Conservation (phyloP, 2,113 vertebrate species). For the Psittacula cyanocephala region DNA sequence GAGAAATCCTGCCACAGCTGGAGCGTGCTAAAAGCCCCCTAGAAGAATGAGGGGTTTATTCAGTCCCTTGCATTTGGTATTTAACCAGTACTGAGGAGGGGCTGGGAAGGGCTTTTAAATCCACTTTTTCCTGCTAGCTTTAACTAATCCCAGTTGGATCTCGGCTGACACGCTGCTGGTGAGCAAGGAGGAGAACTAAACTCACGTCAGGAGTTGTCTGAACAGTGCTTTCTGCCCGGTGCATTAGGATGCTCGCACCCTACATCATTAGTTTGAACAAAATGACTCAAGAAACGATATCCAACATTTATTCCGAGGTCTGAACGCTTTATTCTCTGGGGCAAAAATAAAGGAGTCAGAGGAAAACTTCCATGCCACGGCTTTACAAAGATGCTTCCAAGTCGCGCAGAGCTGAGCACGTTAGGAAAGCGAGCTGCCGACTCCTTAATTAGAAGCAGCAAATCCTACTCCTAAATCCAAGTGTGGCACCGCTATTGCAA, state of each 20-base stretch:
- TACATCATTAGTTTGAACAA: background rate
- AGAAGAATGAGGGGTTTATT: background rate
- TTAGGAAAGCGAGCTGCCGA: conserved; percentile 24
- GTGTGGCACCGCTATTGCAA: conserved; percentile 9
- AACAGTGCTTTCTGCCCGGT: background rate
- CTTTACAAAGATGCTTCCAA: conserved; percentile 31
- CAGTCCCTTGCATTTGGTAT: background rate
- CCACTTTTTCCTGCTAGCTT: conserved; percentile 11
- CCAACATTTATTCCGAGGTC: background rate
- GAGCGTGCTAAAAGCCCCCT: background rate
- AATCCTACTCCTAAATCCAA: conserved; percentile 17
- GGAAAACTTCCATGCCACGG: background rate
- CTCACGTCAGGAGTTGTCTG: background rate
- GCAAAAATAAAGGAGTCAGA: background rate
- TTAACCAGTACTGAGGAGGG: background rate
- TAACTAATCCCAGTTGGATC: background rate
- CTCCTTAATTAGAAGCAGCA: conserved; percentile 54
- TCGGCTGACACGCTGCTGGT: background rate
- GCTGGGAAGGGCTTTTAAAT: background rate
- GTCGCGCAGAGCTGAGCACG: background rate
- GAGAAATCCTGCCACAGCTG: conserved; percentile 22
- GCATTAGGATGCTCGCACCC: background rate
- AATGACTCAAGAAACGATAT: background rate
- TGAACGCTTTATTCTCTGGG: conserved; percentile 6
- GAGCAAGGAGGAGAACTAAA: background rate